Conservation (phyloP, 2,113 vertebrate species). For the Fukomys damarensis region DNA sequence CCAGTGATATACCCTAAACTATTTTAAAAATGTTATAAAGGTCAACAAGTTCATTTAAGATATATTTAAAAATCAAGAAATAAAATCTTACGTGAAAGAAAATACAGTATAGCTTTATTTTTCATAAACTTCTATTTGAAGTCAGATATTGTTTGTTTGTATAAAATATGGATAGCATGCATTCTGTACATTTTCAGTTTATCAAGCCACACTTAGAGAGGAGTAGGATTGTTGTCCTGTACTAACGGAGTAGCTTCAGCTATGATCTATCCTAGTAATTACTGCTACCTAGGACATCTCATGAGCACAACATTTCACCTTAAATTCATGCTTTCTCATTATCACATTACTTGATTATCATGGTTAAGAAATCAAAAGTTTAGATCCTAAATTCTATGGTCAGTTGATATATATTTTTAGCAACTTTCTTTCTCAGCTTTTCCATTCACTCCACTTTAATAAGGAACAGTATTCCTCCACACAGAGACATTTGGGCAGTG, state of each 20-base stretch:
- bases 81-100: not conserved
- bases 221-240: not conserved
- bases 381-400: not conserved
- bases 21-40: not conserved
- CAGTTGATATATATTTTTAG: not conserved
- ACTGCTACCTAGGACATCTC: not conserved
- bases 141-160: not conserved
- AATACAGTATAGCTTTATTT: not conserved
- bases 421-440: not conserved
- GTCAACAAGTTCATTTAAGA: not conserved
- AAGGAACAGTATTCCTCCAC: not conserved
- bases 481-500: constrained; percentile 7
- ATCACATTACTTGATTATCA: not conserved
- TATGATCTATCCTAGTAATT: not conserved
- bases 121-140: not conserved
- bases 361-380: not conserved
- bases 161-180: not conserved
- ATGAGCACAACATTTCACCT: not conserved
- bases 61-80: not conserved
- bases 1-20: not conserved
- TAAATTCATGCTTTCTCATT: not conserved
- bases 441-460: not conserved
- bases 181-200: not conserved
- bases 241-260: not conserved
- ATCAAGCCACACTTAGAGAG: not conserved